Conservation (phyloP, 2,888 invertebrate species). For the Antitype chi region DNA sequence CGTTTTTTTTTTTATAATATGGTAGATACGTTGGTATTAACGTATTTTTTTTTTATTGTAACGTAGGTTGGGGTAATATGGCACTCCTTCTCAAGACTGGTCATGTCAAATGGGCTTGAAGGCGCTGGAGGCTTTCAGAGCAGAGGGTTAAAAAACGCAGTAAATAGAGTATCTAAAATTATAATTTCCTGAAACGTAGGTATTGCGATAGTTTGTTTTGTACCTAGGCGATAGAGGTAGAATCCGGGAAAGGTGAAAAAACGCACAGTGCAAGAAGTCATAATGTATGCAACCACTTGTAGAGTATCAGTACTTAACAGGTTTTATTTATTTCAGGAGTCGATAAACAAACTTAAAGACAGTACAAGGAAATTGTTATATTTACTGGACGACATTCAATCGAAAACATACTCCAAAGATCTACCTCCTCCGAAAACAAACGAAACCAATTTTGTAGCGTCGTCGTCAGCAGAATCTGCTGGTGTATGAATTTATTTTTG, state of each 20-base stretch:
- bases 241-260: neutral
- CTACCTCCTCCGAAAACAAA: conserved; percentile 42
- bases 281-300: neutral
- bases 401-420: conserved; percentile 73
- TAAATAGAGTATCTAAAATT: too few species aligned
- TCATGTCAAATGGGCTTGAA: too few species aligned
- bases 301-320: neutral
- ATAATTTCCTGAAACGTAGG: too few species aligned
- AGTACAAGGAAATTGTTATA: conserved; percentile 81
- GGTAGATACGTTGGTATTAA: too few species aligned
- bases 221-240: too few species aligned
- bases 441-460: conserved; percentile 56
- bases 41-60: too few species aligned
- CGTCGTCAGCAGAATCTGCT: conserved; percentile 11
- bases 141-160: too few species aligned
- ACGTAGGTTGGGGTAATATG: too few species aligned
- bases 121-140: too few species aligned
- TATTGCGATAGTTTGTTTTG: too few species aligned
- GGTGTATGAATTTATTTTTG: conserved; percentile 62
- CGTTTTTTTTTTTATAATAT: too few species aligned
- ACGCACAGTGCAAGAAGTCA: neutral
- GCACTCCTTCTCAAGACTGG: too few species aligned
- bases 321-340: conserved; percentile 73
- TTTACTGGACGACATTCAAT: conserved; percentile 81
- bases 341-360: conserved; percentile 77